Conservation (phyloP, 2,113 vertebrate species). For the Parus major region DNA sequence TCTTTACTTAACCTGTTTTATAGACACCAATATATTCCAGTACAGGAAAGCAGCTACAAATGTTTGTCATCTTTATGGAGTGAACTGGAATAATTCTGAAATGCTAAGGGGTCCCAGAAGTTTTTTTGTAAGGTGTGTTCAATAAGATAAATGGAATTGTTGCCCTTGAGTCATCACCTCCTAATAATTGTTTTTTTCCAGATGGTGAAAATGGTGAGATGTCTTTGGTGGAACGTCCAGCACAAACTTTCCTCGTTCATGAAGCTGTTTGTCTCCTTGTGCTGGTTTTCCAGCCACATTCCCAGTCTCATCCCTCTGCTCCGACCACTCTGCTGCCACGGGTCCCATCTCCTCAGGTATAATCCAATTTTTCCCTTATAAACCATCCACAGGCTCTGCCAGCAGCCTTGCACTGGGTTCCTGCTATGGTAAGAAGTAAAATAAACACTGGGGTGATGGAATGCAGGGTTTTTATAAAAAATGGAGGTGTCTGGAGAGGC, state of each 20-base stretch:
- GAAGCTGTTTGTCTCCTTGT: neutral
- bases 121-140: neutral
- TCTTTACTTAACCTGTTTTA: neutral
- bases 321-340: fast-evolving
- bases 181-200: neutral
- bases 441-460: fast-evolving
- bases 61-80: neutral
- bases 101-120: neutral
- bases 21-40: neutral
- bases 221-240: neutral
- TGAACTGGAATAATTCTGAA: neutral
- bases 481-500: neutral
- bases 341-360: neutral
- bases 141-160: neutral
- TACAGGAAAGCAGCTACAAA: neutral
- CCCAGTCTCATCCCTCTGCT: neutral
- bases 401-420: fast-evolving
- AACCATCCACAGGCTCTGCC: neutral
- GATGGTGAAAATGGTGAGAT: no score
- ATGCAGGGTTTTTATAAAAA: neutral
- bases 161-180: neutral
- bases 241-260: neutral
- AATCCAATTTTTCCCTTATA: neutral
- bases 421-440: neutral
- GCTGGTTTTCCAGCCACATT: neutral